Evolutionary conservation across 2,797 vertebrate species (phyloP), one percentile per base, ranked within the genome.

Genomic region (Tragelaphus oryx): DNA sequence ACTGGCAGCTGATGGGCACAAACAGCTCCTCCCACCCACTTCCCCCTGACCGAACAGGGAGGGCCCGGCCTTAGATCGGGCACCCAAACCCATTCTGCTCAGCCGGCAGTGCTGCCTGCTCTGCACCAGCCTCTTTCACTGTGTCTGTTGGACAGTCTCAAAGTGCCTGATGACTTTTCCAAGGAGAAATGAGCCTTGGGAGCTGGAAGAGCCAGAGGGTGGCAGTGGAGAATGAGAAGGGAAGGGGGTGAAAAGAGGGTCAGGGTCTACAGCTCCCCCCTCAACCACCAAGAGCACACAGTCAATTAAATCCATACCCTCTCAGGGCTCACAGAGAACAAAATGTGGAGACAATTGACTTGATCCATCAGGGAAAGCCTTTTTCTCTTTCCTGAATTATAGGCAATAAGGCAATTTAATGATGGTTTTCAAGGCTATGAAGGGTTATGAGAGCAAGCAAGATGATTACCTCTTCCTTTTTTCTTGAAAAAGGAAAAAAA

Each of bases 351-450:
- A 87, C 81, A 86, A 78, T 1, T n/a, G 83, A 84, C n/a, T 68
- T 50, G 82, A 71, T 59, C 59, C 50, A 46, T 28, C 71, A 82
- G 33, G 54, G 52, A 37, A 93, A 92, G 33, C 6, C 91, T 93
- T 95, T 89, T 94, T 74, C 83, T 89, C 12, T 33, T 59, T 80
- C 44, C 62, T 79, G 90, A 93, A 68, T 94, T 55, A 57, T 1
- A 93, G 91, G 92, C 89, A 91, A 37, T 89, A 95, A 88, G 84
- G 57, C 84, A 54, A 81, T 62, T 71, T 92, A 93, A 90, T 90
- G 90, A 80, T 1, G 3, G 46, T 75, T 83, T 78, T 92, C 46
- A 46, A 85, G 78, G 52, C 59, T 52, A 37, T 33, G 8, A 79
- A 96, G 46, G 55, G 57, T 75, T 81, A 9, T 46, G n/a, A 87